phyloP scores from a whole-genome alignment of 2,888 invertebrate genomes.

The Zygogramma bicolorata region DNA sequence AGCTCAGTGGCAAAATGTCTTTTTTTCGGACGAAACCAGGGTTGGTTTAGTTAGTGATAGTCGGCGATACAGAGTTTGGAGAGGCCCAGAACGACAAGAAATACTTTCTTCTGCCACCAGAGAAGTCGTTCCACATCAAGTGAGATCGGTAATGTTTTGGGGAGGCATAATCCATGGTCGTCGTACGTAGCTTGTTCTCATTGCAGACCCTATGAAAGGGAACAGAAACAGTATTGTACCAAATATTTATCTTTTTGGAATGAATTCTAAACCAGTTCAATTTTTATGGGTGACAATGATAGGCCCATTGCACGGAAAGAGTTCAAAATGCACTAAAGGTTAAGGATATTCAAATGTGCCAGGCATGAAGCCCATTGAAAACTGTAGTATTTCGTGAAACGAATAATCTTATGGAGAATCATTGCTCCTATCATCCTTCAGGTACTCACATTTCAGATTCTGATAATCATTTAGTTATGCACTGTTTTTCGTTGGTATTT shows the following conservation, averaged over 20 bases:
- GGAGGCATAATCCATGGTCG: too few relatives aligned
- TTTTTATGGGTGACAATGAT: not conserved
- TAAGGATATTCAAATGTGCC: not conserved
- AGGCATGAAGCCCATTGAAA: not conserved
- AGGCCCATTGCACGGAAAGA: not conserved
- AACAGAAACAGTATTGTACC: too few relatives aligned
- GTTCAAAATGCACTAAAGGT: not conserved
- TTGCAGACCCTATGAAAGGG: not conserved
- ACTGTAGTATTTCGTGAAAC: conserved; percentile 17
- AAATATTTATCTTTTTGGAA: not conserved
- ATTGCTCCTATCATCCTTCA: conserved; percentile 16
- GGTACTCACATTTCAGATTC: conserved; percentile 18
- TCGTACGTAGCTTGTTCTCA: not conserved
- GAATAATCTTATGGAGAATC: conserved; percentile 19
- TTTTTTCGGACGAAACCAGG: too few relatives aligned
- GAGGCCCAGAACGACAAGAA: too few relatives aligned
- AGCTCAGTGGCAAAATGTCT: not conserved
- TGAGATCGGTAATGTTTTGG: too few relatives aligned
- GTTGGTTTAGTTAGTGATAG: too few relatives aligned
- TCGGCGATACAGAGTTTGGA: too few relatives aligned
- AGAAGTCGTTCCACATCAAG: too few relatives aligned
- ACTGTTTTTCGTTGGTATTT: conserved; percentile 18
- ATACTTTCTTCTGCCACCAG: too few relatives aligned
- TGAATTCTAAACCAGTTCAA: not conserved
- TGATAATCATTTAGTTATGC: conserved; percentile 13